Evolutionary conservation across 2,113 vertebrate species (phyloP), one percentile per base, ranked within the genome.

Genomic region (Chlamydotis undulata): DNA sequence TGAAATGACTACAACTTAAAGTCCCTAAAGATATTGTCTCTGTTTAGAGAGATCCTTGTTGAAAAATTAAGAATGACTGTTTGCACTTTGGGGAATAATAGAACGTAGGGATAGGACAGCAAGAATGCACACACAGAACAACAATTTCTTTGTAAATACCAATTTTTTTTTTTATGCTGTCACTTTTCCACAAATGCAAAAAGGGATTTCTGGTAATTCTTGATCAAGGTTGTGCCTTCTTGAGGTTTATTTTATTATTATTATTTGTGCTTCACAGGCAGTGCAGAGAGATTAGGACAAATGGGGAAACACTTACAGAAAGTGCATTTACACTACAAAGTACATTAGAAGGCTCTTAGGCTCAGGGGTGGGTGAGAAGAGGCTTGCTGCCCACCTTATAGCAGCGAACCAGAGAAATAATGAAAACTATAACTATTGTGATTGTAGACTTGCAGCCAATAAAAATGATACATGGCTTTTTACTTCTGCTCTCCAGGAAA

Each of bases 1-100:
- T 86, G 56, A 96, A 92, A 96, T 59, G 49, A n/a, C 76, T 84
- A 73, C 61, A 79, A 50, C 53, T 87, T 82, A 21, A 84, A 76
- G 61, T 94, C 94, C 69, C 86, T 65, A 37, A 83, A 93, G 92
- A 70, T 55, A 79, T 19, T 76, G 31, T 56, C 41, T 75, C 53
- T 75, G 49, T 59, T 89, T 80, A 74, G 84, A 88, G 76, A 96
- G 73, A 83, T 87, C 53, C 87, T 87, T 80, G 43, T 33, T 79
- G 82, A 93, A 89, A 93, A 93, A 93, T 90, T 75, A 89, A 93
- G 71, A 96, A 85, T 57, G 93, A 93, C 49, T 89, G 71, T 76
- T 93, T 75, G 37, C 14, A 45, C 64, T 87, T 92, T 55, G 52
- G 86, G 94, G 83, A 85, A 92, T 83, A 83, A 90, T 12, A n/a